phyloP scores from a whole-genome alignment of 2,797 vertebrate genomes.

The Eurystomus glaucurus region DNA sequence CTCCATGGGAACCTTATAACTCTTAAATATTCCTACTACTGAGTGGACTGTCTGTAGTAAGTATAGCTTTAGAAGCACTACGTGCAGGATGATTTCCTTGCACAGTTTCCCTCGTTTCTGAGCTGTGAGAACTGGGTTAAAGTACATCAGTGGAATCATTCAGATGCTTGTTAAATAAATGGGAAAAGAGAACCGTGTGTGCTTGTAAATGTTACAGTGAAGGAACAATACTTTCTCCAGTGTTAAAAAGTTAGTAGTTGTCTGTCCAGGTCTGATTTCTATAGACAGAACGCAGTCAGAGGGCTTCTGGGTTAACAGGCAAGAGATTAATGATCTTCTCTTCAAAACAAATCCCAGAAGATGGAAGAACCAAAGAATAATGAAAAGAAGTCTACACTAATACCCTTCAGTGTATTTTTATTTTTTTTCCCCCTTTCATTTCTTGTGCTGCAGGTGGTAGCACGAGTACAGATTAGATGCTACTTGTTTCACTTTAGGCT shows the following conservation, averaged over 20 bases:
- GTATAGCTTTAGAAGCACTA: not conserved
- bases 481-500: not conserved
- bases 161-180: not conserved
- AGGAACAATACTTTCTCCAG: not conserved
- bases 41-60: not conserved
- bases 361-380: not conserved
- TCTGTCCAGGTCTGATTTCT: not conserved
- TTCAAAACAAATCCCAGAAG: not conserved
- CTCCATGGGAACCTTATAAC: constrained; percentile 29
- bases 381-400: not conserved
- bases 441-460: not conserved
- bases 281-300: not conserved
- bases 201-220: not conserved
- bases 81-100: not conserved
- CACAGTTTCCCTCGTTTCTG: not conserved
- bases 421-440: not conserved
- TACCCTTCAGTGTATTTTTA: not conserved
- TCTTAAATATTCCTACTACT: not conserved
- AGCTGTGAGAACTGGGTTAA: not conserved
- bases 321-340: not conserved
- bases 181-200: not conserved
- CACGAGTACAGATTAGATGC: not conserved
- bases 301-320: not conserved
- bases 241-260: not conserved
- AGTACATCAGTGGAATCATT: not conserved